phyloP scores from a whole-genome alignment of 1,140 invertebrate genomes.

The Pomacea maculata region DNA sequence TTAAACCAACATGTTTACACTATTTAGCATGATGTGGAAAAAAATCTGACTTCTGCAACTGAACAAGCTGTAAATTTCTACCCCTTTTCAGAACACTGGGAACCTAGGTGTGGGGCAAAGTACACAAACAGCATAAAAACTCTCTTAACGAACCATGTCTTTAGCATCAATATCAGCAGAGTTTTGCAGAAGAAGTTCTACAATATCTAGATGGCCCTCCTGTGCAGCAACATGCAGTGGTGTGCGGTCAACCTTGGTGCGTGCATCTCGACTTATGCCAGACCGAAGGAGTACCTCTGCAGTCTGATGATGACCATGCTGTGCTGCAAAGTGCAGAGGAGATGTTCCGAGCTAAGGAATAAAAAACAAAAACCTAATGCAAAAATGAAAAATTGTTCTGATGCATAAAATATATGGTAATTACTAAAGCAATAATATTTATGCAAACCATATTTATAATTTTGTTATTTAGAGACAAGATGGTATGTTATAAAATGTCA shows the following conservation, averaged over 20 bases:
- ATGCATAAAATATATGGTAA: background rate
- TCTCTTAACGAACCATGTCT: conserved; percentile 78
- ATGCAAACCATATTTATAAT: too few species aligned
- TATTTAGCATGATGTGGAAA: too few species aligned
- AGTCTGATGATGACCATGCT: conserved; percentile 82
- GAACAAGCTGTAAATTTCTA: too few species aligned
- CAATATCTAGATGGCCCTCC: conserved; percentile 83
- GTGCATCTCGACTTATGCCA: conserved; percentile 85
- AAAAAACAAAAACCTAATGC: conserved; percentile 3
- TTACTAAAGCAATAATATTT: too few species aligned
- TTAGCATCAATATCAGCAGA: conserved; percentile 80
- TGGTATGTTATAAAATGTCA: background rate
- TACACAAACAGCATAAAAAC: too few species aligned
- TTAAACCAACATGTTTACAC: too few species aligned
- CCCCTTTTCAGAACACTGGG: too few species aligned
- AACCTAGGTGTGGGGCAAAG: too few species aligned
- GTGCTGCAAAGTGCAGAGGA: conserved; percentile 86
- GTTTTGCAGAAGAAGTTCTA: conserved; percentile 79
- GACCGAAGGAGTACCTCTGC: conserved; percentile 84
- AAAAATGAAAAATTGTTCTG: background rate
- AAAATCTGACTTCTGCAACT: too few species aligned
- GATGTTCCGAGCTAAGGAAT: conserved; percentile 82
- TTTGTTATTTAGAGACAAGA: too few species aligned
- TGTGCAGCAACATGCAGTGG: conserved; percentile 87
- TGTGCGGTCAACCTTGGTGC: conserved; percentile 92